Percentiles rank a stretch among this genome's conserved stretches.
Conservation (phyloP, 2,797 vertebrate species). For the Carapus acus region DNA sequence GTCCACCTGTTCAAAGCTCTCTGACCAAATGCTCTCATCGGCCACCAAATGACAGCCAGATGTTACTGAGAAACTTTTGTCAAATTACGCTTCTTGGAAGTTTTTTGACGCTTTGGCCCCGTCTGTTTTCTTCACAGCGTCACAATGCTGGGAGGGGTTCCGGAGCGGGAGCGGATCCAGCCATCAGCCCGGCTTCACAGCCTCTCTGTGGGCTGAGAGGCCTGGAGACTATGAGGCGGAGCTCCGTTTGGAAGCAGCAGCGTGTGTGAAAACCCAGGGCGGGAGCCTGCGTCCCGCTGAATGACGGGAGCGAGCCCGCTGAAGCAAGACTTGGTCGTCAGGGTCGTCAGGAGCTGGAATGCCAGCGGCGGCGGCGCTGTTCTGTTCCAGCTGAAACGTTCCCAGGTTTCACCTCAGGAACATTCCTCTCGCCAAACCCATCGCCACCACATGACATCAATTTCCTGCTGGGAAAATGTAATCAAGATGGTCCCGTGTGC, state of each 20-base stretch:
- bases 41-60: conserved; percentile 7
- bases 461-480: conserved; percentile 61
- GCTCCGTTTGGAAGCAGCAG: conserved; percentile 17
- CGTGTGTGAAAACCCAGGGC: too few relatives aligned
- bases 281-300: too few relatives aligned
- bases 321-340: too few relatives aligned
- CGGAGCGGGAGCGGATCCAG: too few relatives aligned
- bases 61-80: not conserved
- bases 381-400: conserved; percentile 21
- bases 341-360: too few relatives aligned
- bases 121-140: not conserved
- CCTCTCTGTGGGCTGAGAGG: too few relatives aligned
- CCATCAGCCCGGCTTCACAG: too few relatives aligned
- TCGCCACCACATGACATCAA: conserved; percentile 52
- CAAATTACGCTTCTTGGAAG: not conserved
- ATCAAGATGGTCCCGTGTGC: conserved; percentile 64
- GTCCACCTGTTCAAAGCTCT: too few relatives aligned
- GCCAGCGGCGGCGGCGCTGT: not conserved
- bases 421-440: conserved; percentile 54
- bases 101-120: not conserved
- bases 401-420: conserved; percentile 35
- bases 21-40: not conserved
- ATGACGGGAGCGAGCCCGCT: too few relatives aligned
- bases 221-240: too few relatives aligned
- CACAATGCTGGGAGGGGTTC: too few relatives aligned